Conservation (phyloP, 92 coral and sea anemone genomes). For the Umimayanthus chanpuru region DNA sequence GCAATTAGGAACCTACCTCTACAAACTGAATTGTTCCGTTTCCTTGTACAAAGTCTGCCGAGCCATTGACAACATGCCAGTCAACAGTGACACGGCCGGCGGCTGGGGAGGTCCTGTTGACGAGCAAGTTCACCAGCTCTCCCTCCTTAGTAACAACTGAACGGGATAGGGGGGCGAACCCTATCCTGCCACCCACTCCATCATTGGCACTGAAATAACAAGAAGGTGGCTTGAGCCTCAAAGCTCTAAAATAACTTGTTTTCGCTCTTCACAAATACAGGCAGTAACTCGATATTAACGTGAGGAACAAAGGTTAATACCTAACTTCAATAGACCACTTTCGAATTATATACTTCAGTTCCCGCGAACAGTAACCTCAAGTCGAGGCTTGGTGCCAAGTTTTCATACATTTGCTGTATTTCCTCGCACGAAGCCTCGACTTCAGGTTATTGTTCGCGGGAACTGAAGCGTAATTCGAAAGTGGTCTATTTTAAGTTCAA, state of each 20-base stretch:
- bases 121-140: conserved; percentile 56
- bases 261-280: no score
- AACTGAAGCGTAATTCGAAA: no score
- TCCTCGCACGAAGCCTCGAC: no score
- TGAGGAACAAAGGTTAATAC: no score
- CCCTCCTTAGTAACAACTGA: conserved; percentile 78
- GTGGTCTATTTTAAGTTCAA: no score
- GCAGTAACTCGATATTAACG: no score
- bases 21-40: conserved; percentile 73
- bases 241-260: neutral
- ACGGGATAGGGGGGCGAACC: conserved; percentile 73
- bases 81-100: conserved; percentile 83
- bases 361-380: no score
- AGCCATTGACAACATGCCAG: conserved; percentile 81
- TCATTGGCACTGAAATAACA: conserved; percentile 72
- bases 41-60: conserved; percentile 72
- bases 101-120: conserved; percentile 78
- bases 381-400: no score
- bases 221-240: neutral
- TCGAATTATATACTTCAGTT: no score
- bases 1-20: conserved; percentile 61
- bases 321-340: no score
- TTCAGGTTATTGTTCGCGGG: no score
- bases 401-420: no score
- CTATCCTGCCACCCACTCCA: conserved; percentile 85